A percentile compares a stretch with the other conserved stretches of the same genome.
phyloP scores from a whole-genome alignment of 2,113 vertebrate genomes.

The Cephalopholis sonnerati region DNA sequence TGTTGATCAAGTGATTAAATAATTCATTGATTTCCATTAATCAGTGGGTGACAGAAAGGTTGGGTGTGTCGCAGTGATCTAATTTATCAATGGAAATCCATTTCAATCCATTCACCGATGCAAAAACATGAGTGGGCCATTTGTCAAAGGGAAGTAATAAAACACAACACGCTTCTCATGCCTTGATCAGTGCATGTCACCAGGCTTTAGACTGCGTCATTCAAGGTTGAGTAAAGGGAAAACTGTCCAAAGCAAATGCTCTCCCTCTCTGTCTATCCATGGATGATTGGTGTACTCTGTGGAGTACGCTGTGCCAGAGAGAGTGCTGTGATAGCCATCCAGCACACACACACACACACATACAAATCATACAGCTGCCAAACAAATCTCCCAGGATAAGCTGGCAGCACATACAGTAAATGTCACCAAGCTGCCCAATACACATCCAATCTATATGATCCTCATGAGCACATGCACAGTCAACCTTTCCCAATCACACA shows the following conservation, averaged over 20 bases:
- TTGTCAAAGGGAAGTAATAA: constrained; percentile 40
- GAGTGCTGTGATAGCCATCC: constrained; percentile 47
- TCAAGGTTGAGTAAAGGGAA: constrained; percentile 33
- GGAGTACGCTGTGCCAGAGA: constrained; percentile 35
- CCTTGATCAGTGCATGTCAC: constrained; percentile 45
- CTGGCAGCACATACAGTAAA: constrained; percentile 68
- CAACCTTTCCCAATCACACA: constrained; percentile 27
- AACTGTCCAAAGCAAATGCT: constrained; percentile 47
- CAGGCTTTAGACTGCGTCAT: constrained; percentile 7
- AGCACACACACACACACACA: constrained; percentile 28
- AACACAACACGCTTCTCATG: constrained; percentile 19
- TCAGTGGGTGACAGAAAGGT: constrained; percentile 38
- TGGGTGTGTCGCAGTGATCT: constrained; percentile 35
- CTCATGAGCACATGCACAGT: constrained; percentile 35
- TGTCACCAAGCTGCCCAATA: constrained; percentile 55
- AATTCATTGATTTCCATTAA: constrained; percentile 66
- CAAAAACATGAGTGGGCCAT: constrained; percentile 51
- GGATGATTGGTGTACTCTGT: constrained; percentile 62
- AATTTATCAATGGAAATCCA: constrained; percentile 66
- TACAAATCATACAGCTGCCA: constrained; percentile 69
- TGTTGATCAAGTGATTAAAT: constrained; percentile 70
- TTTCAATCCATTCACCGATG: constrained; percentile 60
- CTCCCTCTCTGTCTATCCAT: constrained; percentile 28
- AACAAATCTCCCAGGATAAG: constrained; percentile 66
- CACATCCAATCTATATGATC: constrained; percentile 50